A percentile compares a stretch with the other conserved stretches of the same genome.
Evolutionary conservation across 1,140 invertebrate genomes (phyloP).

Genomic region (Drosophila prosaltans): DNA sequence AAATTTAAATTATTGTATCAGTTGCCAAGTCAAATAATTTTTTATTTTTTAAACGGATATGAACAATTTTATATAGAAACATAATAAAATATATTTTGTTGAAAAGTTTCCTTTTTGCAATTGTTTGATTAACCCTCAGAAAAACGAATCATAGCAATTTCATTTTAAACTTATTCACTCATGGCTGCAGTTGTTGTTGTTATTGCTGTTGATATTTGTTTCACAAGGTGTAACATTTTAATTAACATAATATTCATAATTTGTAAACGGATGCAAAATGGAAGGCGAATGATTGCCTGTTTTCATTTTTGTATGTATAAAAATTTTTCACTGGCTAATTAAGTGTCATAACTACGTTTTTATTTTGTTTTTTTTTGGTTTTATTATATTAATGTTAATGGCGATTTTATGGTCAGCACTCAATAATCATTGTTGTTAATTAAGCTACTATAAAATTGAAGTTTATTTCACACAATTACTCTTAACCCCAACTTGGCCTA

Average conservation of each 20-base stretch:
- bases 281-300: conserved; percentile 39
- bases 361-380: conserved; percentile 1
- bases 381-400: conserved; percentile 32
- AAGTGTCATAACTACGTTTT: conserved; percentile 58
- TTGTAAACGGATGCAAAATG: conserved; percentile 51
- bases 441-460: conserved; percentile 22
- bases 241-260: conserved; percentile 73
- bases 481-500: conserved; percentile 43
- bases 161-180: conserved; percentile 44
- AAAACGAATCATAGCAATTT: conserved; percentile 18
- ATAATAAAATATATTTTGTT: too few species aligned
- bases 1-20: too few species aligned
- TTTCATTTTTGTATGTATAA: conserved; percentile 12
- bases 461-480: conserved; percentile 16
- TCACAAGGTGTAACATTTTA: conserved; percentile 79
- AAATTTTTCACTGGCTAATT: conserved; percentile 60
- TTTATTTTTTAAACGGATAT: too few species aligned
- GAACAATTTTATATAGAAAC: too few species aligned
- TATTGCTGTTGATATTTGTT: conserved; percentile 51
- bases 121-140: not conserved
- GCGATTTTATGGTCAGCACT: conserved; percentile 24
- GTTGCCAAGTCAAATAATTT: too few species aligned
- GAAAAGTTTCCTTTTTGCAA: not conserved
- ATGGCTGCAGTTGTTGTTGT: conserved; percentile 34
- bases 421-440: conserved; percentile 25